Base-by-base conservation (phyloP, 2,113 vertebrate genomes). In the Menura novaehollandiae region DNA sequence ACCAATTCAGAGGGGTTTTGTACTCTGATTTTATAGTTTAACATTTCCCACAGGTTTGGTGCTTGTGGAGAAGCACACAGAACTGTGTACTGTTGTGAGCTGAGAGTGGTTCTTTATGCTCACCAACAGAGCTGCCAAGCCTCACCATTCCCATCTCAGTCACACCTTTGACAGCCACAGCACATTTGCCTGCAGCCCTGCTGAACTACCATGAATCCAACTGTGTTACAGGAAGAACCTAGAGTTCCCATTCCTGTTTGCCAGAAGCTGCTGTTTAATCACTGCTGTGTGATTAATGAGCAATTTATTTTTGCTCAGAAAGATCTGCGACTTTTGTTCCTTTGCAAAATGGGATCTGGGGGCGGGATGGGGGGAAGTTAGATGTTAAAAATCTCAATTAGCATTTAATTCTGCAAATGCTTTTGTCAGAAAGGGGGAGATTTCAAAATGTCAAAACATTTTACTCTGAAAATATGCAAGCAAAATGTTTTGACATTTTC, bases 401-500 rank as follows among this genome's bases (percentile, higher is more conserved):
- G 1, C 32, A 26, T n/a, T 71, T n/a, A 71, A 71, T 7, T 62
- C n/a, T 53, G 4, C 11, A 78, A 78, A 78, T 67, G 74, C 3
- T 85, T 87, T 68, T 49, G 22, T 67, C 47, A 82, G 58, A 82
- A 78, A 63, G 0, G 1, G 21, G 32, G 27, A 78, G 7, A 55
- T 56, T 67, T 88, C 39, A 85, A 90, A 90, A 68, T 82, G 39
- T 85, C 85, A 95, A 82, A 88, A 53, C 6, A 74, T 71, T 88
- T 81, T 82, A 43, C 47, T 85, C 23, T 46, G 56, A 88, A 92
- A 85, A 55, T 0, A 1, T 43, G 21, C 18, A 72, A 88, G 35
- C 59, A 85, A 88, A 95, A 90, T 60, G 4, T 85, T 96, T 90
- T 96, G 66, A 88, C 78, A 79, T 92, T 88, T 90, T 79, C 35